Percentiles rank a stretch among this genome's conserved stretches.
phyloP scores from a whole-genome alignment of 2,888 invertebrate species.

The Opisthograptis luteolata region DNA sequence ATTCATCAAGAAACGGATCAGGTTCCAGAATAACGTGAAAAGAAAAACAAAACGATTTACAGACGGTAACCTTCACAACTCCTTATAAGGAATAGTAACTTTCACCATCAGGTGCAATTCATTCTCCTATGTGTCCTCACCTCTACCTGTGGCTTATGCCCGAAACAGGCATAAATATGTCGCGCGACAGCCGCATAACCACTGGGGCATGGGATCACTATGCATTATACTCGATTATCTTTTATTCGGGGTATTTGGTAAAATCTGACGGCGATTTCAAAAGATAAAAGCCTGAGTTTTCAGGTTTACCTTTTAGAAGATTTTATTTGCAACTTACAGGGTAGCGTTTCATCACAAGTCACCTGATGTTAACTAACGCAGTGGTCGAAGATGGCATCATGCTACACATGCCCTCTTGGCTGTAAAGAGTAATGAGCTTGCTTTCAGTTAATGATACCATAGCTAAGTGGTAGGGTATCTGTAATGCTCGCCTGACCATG shows the following conservation, averaged over 20 bases:
- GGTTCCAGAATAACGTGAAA: neutral
- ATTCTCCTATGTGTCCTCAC: conserved; percentile 13
- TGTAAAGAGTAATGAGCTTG: no score
- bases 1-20: neutral
- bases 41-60: no score
- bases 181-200: conserved; percentile 65
- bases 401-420: no score
- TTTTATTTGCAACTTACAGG: no score
- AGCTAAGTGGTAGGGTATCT: no score
- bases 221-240: conserved; percentile 68
- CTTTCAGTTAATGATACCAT: no score
- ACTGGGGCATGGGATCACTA: conserved; percentile 54
- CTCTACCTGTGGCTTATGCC: conserved; percentile 32
- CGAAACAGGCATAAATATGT: conserved; percentile 58
- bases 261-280: conserved; percentile 42
- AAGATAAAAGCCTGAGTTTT: no score
- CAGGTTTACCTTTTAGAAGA: no score
- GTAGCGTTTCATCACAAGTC: no score
- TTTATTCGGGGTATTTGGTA: conserved; percentile 37
- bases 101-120: conserved; percentile 4
- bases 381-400: no score
- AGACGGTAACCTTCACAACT: neutral
- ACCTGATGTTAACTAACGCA: no score
- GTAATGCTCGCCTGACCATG: no score
- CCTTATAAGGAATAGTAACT: conserved; percentile 8